A percentile compares a stretch with the other conserved stretches of the same genome.
phyloP scores from a whole-genome alignment of 2,113 vertebrate genomes.

The Gadus chalcogrammus region DNA sequence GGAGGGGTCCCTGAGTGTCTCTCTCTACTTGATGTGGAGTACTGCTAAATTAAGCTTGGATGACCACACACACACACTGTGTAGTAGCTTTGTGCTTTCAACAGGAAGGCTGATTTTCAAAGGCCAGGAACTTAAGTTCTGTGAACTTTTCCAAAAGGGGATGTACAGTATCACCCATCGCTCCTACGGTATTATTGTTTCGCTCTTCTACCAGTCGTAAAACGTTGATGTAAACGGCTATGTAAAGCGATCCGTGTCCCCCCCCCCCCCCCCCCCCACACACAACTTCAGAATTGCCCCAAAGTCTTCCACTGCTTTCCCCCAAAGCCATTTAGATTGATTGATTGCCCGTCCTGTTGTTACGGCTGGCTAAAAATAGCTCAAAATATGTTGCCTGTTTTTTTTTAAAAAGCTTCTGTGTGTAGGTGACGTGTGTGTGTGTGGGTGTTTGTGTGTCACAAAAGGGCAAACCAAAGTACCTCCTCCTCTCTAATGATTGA shows the following conservation, averaged over 20 bases:
- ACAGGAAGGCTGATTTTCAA: constrained; percentile 26
- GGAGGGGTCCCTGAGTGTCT: constrained; percentile 58
- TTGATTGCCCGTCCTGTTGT: not conserved
- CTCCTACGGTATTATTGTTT: not conserved
- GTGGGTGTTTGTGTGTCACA: too few relatives aligned
- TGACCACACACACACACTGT: constrained; percentile 7
- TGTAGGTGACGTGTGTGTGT: too few relatives aligned
- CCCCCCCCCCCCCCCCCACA: not conserved
- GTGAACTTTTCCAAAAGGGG: not conserved
- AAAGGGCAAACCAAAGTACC: too few relatives aligned
- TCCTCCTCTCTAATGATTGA: too few relatives aligned
- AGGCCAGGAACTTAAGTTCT: constrained; percentile 7
- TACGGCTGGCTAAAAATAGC: not conserved
- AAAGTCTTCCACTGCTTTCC: not conserved
- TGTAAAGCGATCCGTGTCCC: not conserved
- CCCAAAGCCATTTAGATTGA: not conserved
- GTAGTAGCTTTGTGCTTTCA: constrained; percentile 11
- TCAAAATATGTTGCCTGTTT: too few relatives aligned
- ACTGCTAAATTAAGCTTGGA: constrained; percentile 62
- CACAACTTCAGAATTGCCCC: not conserved
- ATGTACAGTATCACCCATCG: not conserved
- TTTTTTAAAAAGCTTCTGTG: too few relatives aligned
- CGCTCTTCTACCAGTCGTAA: not conserved
- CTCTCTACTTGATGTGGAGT: constrained; percentile 58
- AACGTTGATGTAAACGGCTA: too few relatives aligned